These are phyloP conservation scores for Ochropacha duplaris DNA, from an alignment of 2,888 invertebrate genomes.

Conservation along the genomic window DNA sequence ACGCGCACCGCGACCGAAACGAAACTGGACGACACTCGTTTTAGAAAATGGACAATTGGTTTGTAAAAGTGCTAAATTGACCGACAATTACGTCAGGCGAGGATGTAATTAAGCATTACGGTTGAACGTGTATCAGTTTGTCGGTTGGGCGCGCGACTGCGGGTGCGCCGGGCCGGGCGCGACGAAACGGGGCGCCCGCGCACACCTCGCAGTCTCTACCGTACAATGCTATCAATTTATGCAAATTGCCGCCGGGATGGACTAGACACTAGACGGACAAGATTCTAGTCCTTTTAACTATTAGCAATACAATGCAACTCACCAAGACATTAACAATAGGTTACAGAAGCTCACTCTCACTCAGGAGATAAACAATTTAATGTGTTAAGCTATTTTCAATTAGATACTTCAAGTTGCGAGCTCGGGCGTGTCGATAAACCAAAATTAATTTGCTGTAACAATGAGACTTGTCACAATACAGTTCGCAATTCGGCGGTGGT, in stretches of 20 bases:
- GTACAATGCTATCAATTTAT: slow-evolving; percentile 73
- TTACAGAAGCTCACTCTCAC: too few species aligned
- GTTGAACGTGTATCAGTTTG: slow-evolving; percentile 76
- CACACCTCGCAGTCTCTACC: slow-evolving; percentile 42
- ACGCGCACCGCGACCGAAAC: slow-evolving; percentile 39
- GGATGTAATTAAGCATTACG: slow-evolving; percentile 75
- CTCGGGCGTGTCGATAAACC: slow-evolving; percentile 18
- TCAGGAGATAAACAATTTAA: neutral
- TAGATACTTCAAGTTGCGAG: slow-evolving; percentile 16
- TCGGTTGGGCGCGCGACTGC: slow-evolving; percentile 78
- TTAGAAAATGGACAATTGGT: slow-evolving; percentile 55
- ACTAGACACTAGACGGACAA: too few species aligned
- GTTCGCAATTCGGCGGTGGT: slow-evolving; percentile 53
- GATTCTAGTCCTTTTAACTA: slow-evolving; percentile 56
- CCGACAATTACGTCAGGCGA: slow-evolving; percentile 64
- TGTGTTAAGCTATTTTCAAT: neutral
- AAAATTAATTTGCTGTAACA: slow-evolving; percentile 22
- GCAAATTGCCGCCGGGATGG: slow-evolving; percentile 76
- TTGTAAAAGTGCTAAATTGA: slow-evolving; percentile 64
- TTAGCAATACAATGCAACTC: slow-evolving; percentile 37
- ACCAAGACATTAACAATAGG: slow-evolving; percentile 18
- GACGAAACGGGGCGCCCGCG: slow-evolving; percentile 32
- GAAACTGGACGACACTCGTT: slow-evolving; percentile 37
- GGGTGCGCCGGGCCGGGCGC: slow-evolving; percentile 41
- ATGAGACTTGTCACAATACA: slow-evolving; percentile 49